These are phyloP conservation scores for Cladopsammia gracilis DNA, from an alignment of 64 coral and sea anemone species.

Conservation along the genomic window DNA sequence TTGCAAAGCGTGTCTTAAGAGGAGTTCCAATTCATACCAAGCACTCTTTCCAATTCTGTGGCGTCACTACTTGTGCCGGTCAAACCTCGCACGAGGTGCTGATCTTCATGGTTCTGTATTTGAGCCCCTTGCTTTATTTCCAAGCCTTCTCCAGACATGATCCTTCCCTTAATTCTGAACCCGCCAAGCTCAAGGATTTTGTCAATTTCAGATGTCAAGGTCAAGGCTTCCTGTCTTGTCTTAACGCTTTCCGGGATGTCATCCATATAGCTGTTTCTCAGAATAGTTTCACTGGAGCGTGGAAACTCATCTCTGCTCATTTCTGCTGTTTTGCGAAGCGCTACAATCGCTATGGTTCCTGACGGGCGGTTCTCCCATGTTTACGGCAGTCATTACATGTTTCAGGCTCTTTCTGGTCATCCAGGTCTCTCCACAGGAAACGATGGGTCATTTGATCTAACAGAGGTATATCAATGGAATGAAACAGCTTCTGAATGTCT, in stretches of 20 bases:
- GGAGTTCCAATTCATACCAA: slow-evolving; percentile 23
- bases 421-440: too few species aligned
- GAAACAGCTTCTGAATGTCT: too few species aligned
- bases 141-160: not conserved
- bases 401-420: too few species aligned
- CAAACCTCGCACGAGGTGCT: slow-evolving; percentile 7
- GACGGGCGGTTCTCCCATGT: too few species aligned
- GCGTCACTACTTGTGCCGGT: not conserved
- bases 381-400: too few species aligned
- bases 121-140: not conserved
- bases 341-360: too few species aligned
- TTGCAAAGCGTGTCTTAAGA: not conserved
- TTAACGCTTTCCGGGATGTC: slow-evolving; percentile 40
- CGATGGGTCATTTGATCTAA: too few species aligned
- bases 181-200: not conserved
- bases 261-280: slow-evolving; percentile 51
- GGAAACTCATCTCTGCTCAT: too few species aligned
- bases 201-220: slow-evolving; percentile 19
- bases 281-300: too few species aligned
- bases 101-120: slow-evolving; percentile 3
- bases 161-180: slow-evolving; percentile 30
- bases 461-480: too few species aligned
- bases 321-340: too few species aligned
- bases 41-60: slow-evolving; percentile 4
- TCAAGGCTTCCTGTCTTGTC: too few species aligned